Evolutionary conservation across 2,113 vertebrate genomes (phyloP), one percentile per base, ranked within the genome.

Genomic region (Sapayoa aenigma): DNA sequence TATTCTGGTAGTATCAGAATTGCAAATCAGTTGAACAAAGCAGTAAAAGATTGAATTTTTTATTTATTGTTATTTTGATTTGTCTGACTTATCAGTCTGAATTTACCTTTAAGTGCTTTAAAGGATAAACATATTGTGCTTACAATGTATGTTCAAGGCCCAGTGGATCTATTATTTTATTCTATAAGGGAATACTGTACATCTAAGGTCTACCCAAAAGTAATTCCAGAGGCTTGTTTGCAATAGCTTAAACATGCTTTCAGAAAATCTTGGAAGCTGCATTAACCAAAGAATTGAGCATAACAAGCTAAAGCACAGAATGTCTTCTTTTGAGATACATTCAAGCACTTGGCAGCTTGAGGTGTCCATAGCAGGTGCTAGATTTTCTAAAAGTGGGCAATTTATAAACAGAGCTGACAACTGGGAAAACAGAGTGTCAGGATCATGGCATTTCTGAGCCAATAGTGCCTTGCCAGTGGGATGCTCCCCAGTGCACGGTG

Each of bases 331-430:
- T 90, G 84, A 95, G 94, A 78, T 39, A 17, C 19, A 2, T 90
- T 92, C 67, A 96, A 78, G 59, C 66, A 78, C 85, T 97, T 98
- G 97, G 96, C 96, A 97, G 96, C 89, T 87, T 98, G 97, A 98
- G 97, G 96, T 95, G 97, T 93, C 96, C 77, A 33, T 81, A 95
- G 97, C 98, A 98, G 98, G 98, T 98, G 98, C 94, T 96, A 94
- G 95, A 74, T 97, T 97, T 96, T 93, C 98, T 98, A 98, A 98
- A 98, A 98, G 97, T 90, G 97, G 97, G 97, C 96, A 97, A 97
- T 97, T 97, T 98, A 97, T 98, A 98, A 98, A 98, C 97, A 97
- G 97, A 98, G 92, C 76, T 89, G 96, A 98, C 98, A 98, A 98
- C 98, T 98, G 98, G 96, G 97, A 98, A 98, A 98, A 98, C 98